phyloP scores from a whole-genome alignment of 2,888 invertebrate species.

The Drosophila histrio region DNA sequence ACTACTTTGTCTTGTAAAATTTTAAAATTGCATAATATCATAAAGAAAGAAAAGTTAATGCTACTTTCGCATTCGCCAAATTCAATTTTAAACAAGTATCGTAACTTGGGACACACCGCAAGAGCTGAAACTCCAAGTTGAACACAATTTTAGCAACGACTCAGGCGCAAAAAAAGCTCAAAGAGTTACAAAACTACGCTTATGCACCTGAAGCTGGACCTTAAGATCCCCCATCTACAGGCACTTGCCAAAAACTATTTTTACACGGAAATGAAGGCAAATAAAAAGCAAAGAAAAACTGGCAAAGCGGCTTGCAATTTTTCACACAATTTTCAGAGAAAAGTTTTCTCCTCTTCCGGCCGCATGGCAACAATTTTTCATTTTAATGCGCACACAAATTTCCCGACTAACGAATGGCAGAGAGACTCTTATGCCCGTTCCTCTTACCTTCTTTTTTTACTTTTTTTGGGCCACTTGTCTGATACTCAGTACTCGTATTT shows the following conservation, averaged over 20 bases:
- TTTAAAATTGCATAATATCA: conserved; percentile 9
- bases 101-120: conserved; percentile 30
- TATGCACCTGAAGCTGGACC: conserved; percentile 17
- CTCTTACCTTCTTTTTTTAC: conserved; percentile 5
- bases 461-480: conserved; percentile 34
- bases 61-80: conserved; percentile 26
- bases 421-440: conserved; percentile 6
- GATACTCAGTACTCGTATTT: conserved; percentile 34
- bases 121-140: conserved; percentile 37
- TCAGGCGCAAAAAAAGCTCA: conserved; percentile 34
- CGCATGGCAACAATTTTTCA: conserved; percentile 78
- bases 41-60: conserved; percentile 10
- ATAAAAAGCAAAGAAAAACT: conserved; percentile 6
- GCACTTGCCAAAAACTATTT: conserved; percentile 67
- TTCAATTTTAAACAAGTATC: conserved; percentile 42
- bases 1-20: conserved; percentile 12
- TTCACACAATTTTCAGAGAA: conserved; percentile 55
- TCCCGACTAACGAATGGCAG: conserved; percentile 67
- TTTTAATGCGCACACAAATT: conserved; percentile 81
- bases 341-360: conserved; percentile 37
- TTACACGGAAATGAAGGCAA: conserved; percentile 70
- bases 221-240: conserved; percentile 20
- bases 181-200: conserved; percentile 41
- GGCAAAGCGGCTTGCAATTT: conserved; percentile 46
- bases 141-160: conserved; percentile 48